phyloP scores from a whole-genome alignment of 2,797 vertebrate genomes.

The Pogonophryne albipinna region DNA sequence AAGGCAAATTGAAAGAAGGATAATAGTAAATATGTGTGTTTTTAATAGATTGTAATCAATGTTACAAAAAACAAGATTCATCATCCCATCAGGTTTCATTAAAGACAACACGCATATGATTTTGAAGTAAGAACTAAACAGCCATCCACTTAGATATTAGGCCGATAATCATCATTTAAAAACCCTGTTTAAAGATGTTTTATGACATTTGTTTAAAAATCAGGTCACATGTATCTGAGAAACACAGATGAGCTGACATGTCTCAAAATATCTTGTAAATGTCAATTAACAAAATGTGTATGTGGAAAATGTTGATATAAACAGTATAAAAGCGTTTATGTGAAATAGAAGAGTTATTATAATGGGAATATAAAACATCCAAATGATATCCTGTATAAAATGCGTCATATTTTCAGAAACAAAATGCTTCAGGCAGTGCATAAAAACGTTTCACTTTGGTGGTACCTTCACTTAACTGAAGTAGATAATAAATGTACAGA shows the following conservation, averaged over 20 bases:
- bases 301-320: background rate
- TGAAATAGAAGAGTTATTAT: background rate
- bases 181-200: too few species aligned
- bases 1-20: background rate
- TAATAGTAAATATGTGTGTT: background rate
- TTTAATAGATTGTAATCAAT: too few species aligned
- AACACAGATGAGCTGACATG: background rate
- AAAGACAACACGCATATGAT: too few species aligned
- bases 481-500: slow-evolving; percentile 42
- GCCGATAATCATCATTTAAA: too few species aligned
- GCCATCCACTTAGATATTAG: background rate
- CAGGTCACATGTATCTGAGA: background rate
- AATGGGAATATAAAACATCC: background rate
- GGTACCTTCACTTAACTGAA: slow-evolving; percentile 30
- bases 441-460: slow-evolving; percentile 39
- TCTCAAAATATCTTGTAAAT: background rate
- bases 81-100: background rate
- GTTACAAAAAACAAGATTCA: background rate
- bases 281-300: background rate
- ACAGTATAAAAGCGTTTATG: too few species aligned
- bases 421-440: slow-evolving; percentile 17
- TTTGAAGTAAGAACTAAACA: background rate
- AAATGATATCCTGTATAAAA: background rate
- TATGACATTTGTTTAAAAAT: background rate
- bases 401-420: slow-evolving; percentile 7